Evolutionary conservation across 2,797 vertebrate species (phyloP).

Genomic region (Triplophysa bombifrons): DNA sequence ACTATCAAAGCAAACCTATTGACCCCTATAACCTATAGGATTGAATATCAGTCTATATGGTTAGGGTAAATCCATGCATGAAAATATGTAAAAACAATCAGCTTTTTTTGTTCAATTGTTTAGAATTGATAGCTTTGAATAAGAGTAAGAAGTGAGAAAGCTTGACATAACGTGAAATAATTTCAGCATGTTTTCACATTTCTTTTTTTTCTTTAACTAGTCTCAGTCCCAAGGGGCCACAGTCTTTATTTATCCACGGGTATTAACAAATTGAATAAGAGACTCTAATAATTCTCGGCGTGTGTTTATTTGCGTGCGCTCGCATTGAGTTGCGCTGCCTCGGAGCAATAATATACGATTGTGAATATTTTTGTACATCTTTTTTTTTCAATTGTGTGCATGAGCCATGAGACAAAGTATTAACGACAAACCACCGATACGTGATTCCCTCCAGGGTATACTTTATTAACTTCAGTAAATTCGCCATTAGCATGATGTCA

Average conservation of each 20-base stretch:
- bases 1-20: constrained; percentile 30
- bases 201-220: constrained; percentile 12
- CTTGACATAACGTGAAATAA: neutral
- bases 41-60: neutral
- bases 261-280: constrained; percentile 51
- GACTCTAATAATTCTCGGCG: constrained; percentile 22
- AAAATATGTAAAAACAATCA: neutral
- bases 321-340: constrained; percentile 12
- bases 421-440: constrained; percentile 45
- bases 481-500: constrained; percentile 70
- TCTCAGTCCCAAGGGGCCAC: constrained; percentile 27
- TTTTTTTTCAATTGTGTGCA: neutral
- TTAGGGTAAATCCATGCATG: constrained; percentile 2
- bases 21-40: constrained; percentile 13
- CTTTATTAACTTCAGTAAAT: constrained; percentile 76
- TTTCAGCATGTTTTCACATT: constrained; percentile 1
- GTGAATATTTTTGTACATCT: neutral
- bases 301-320: constrained; percentile 7
- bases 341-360: constrained; percentile 8
- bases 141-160: neutral
- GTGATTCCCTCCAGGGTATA: constrained; percentile 60
- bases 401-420: constrained; percentile 8
- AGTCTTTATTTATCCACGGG: constrained; percentile 50
- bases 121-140: constrained; percentile 51
- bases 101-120: constrained; percentile 61